Evolutionary conservation across 2,113 vertebrate species (phyloP).

Genomic region (Onychorhynchus coronatus): DNA sequence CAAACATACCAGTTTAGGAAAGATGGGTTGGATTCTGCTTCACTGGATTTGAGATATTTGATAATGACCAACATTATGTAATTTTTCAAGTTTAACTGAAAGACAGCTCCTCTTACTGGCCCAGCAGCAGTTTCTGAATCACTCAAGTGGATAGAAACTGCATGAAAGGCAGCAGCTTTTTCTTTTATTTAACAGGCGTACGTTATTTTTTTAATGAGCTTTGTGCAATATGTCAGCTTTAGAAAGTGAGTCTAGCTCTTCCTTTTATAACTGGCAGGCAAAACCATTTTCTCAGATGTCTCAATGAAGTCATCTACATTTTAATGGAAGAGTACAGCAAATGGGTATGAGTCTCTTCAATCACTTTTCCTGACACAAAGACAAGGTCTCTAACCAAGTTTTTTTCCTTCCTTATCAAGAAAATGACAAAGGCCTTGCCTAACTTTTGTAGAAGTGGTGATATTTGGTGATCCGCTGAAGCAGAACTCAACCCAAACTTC

Average conservation of each 20-base stretch:
- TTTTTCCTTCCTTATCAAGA: not conserved
- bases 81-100: not conserved
- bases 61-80: not conserved
- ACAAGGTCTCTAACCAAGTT: not conserved
- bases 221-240: not conserved
- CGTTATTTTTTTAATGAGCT: not conserved
- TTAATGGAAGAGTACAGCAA: not conserved
- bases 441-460: not conserved
- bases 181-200: not conserved
- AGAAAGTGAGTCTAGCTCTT: not conserved
- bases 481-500: constrained; percentile 43
- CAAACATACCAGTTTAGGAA: constrained; percentile 28
- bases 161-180: not conserved
- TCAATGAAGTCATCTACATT: not conserved
- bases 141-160: not conserved
- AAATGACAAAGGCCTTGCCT: not conserved
- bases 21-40: constrained; percentile 37
- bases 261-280: not conserved
- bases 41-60: not conserved
- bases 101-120: not conserved
- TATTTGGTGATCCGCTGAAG: not conserved
- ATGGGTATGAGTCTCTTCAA: not conserved
- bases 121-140: not conserved
- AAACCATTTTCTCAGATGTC: not conserved
- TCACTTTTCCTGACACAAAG: not conserved